phyloP scores from a whole-genome alignment of 1,140 invertebrate species.

The Drosophila triauraria region DNA sequence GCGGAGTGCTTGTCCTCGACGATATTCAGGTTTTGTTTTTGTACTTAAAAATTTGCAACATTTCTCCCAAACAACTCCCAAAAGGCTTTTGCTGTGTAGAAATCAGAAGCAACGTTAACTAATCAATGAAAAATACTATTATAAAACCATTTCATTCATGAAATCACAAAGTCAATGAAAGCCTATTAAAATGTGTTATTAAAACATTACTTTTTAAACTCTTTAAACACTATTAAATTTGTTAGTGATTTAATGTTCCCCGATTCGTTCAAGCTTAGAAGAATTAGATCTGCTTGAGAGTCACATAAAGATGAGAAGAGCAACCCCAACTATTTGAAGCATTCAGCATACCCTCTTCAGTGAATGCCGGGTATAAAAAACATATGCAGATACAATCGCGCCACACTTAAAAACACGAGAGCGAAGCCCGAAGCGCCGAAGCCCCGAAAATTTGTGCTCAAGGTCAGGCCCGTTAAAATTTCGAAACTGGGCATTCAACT shows the following conservation, averaged over 20 bases:
- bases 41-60: no score
- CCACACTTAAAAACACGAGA: constrained; percentile 30
- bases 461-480: constrained; percentile 71
- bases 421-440: constrained; percentile 46
- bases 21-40: no score
- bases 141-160: not conserved
- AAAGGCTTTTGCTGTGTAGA: no score
- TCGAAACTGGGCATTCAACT: constrained; percentile 83
- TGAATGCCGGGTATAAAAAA: constrained; percentile 5
- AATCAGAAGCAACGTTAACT: not conserved
- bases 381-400: constrained; percentile 38
- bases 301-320: not conserved
- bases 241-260: not conserved
- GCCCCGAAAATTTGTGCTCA: constrained; percentile 75
- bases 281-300: not conserved
- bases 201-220: not conserved
- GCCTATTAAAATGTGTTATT: not conserved
- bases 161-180: not conserved
- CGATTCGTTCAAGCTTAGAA: not conserved
- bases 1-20: no score
- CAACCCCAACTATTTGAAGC: not conserved
- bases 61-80: no score
- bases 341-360: constrained; percentile 9
- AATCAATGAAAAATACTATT: not conserved
- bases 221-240: not conserved